phyloP scores from a whole-genome alignment of 2,797 vertebrate species.

The Enteromius fasciolatus region DNA sequence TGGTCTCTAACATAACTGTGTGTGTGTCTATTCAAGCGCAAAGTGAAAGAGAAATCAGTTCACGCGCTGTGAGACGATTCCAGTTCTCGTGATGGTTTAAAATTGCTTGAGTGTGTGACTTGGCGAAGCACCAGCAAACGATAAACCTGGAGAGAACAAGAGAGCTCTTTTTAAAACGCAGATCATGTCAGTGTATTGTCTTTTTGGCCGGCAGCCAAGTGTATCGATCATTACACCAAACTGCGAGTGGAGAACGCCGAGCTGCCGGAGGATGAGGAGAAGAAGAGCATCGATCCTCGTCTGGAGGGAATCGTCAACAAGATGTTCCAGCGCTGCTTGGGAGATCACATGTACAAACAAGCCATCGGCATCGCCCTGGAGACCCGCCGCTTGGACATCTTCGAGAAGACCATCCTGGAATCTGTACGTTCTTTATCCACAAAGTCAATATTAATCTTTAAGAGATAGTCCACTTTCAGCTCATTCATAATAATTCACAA shows the following conservation, averaged over 20 bases:
- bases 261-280: constrained; percentile 91
- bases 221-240: constrained; percentile 98
- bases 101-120: too few species aligned
- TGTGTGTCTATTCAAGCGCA: too few species aligned
- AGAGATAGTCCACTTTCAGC: too few species aligned
- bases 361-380: constrained; percentile 96
- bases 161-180: neutral
- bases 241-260: constrained; percentile 97
- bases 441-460: neutral
- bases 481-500: too few species aligned
- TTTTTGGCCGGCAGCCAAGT: constrained; percentile 84
- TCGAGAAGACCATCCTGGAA: constrained; percentile 96
- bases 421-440: constrained; percentile 77
- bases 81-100: too few species aligned
- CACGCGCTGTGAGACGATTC: too few species aligned
- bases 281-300: constrained; percentile 91
- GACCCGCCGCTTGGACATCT: constrained; percentile 93
- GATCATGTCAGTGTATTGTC: neutral
- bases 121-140: too few species aligned
- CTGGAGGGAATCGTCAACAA: constrained; percentile 98
- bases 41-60: too few species aligned
- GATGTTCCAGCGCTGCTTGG: constrained; percentile 96
- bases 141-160: too few species aligned
- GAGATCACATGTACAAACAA: constrained; percentile 98
- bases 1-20: too few species aligned